phyloP scores from a whole-genome alignment of 2,888 invertebrate genomes.

The Eupithecia pulchellata region DNA sequence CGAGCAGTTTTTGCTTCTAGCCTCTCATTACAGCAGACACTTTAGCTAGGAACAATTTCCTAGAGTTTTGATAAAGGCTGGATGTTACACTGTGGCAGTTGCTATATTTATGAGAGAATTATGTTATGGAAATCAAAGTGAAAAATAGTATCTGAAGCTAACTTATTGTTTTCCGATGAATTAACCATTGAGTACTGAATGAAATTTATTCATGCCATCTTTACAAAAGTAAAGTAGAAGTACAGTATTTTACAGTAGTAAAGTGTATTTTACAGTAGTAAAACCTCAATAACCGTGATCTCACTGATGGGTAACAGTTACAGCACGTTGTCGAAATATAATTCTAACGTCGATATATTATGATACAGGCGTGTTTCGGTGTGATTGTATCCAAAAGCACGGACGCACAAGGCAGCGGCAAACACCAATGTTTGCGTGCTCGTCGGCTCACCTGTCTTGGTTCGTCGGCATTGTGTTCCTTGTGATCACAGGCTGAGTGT shows the following conservation, averaged over 20 bases:
- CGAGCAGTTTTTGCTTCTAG: constrained; percentile 42
- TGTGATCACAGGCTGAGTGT: constrained; percentile 38
- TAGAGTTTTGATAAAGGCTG: constrained; percentile 25
- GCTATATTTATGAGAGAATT: neutral
- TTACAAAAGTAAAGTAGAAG: no score
- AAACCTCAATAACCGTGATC: neutral
- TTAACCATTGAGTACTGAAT: no score
- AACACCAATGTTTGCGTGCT: constrained; percentile 58
- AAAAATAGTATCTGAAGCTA: neutral
- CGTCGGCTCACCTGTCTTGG: constrained; percentile 48
- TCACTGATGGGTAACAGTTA: neutral
- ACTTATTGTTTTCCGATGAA: neutral
- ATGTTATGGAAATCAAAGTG: neutral
- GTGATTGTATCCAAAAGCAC: constrained; percentile 43
- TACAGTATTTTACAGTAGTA: no score
- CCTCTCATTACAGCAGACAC: constrained; percentile 40
- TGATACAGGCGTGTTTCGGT: constrained; percentile 36
- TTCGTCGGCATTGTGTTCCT: constrained; percentile 43
- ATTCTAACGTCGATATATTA: neutral
- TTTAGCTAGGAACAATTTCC: constrained; percentile 37
- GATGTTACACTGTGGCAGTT: constrained; percentile 19
- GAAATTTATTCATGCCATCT: no score
- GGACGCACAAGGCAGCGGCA: constrained; percentile 54
- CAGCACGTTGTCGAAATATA: neutral
- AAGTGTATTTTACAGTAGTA: no score